These are phyloP conservation scores for Oceanodroma leucorhoa DNA, from an alignment of 2,797 vertebrate species.

Conservation along the genomic window DNA sequence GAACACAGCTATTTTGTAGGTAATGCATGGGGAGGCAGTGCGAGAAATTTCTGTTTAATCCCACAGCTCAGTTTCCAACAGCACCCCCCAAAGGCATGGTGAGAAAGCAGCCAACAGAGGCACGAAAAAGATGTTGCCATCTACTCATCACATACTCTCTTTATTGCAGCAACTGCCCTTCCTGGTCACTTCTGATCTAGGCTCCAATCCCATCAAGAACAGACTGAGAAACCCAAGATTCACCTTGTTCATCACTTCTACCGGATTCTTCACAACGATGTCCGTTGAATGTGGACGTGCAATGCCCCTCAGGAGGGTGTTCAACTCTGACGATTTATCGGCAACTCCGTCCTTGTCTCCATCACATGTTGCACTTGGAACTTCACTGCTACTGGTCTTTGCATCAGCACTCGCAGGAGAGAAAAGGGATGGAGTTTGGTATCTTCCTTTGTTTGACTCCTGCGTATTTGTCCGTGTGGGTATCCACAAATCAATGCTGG, in stretches of 20 bases:
- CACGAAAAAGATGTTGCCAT: not conserved
- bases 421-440: not conserved
- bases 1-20: not conserved
- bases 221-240: not conserved
- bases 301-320: not conserved
- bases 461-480: conserved; percentile 22
- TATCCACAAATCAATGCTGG: conserved; percentile 82
- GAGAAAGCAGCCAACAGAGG: not conserved
- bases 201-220: not conserved
- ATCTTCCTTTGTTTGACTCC: not conserved
- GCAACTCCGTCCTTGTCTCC: not conserved
- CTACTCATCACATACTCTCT: not conserved
- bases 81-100: not conserved
- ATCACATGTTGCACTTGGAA: accelerated
- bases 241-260: conserved; percentile 36
- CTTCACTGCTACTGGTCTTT: not conserved
- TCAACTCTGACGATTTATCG: not conserved
- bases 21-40: not conserved
- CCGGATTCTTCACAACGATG: not conserved
- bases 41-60: not conserved
- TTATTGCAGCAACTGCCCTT: not conserved
- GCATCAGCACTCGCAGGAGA: not conserved
- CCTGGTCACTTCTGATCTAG: not conserved
- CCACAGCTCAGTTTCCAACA: not conserved
- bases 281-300: not conserved